These are phyloP conservation scores for Saccopteryx leptura DNA, from an alignment of 2,113 vertebrate genomes.

Conservation along the genomic window DNA sequence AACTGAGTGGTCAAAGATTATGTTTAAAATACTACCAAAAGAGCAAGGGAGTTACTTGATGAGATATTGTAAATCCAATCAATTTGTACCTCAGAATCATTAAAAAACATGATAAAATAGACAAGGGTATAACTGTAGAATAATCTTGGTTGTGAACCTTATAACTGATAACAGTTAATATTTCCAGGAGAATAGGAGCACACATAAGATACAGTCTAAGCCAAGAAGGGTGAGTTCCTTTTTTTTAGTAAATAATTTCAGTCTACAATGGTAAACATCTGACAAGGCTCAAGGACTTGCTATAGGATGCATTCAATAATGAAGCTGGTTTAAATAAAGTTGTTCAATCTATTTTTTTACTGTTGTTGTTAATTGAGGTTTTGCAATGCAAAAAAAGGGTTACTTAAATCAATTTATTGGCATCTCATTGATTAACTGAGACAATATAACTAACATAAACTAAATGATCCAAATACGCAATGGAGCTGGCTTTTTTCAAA, in stretches of 20 bases:
- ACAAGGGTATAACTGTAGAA: slow-evolving; percentile 2
- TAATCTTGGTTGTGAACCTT: slow-evolving; percentile 30
- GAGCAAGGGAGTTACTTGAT: neutral
- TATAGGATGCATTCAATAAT: neutral
- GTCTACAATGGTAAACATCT: neutral
- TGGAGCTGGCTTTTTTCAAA: neutral
- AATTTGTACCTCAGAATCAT: slow-evolving; percentile 28
- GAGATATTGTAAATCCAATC: slow-evolving; percentile 58
- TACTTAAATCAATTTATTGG: slow-evolving; percentile 12
- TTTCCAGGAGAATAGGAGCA: neutral
- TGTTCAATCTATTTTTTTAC: neutral
- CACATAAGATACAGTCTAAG: neutral
- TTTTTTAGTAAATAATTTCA: slow-evolving; percentile 37
- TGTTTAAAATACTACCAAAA: neutral
- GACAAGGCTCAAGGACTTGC: neutral
- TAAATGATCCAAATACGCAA: neutral
- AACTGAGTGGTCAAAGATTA: slow-evolving; percentile 8
- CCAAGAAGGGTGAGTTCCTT: neutral
- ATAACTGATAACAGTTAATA: neutral
- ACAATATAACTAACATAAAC: neutral
- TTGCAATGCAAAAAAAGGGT: neutral
- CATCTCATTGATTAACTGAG: slow-evolving; percentile 20
- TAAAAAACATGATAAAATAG: slow-evolving; percentile 43
- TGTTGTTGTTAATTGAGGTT: neutral
- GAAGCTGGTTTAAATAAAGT: slow-evolving; percentile 57